Base-by-base conservation (phyloP, 2,888 invertebrate species). In the Drosophila robusta region DNA sequence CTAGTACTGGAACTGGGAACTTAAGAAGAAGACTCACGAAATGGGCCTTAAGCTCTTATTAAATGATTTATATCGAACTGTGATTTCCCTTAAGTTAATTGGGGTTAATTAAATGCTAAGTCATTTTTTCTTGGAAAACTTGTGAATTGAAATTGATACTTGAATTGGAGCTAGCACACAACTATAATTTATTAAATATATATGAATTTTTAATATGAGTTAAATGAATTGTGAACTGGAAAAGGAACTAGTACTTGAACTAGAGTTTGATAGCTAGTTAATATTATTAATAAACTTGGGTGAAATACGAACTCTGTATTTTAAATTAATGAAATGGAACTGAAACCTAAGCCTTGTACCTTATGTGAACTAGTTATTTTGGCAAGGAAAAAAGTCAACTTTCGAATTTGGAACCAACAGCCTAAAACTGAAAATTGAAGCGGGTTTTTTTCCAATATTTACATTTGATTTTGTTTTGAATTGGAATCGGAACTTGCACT, bases 321-420 rank as follows among this genome's bases (percentile, higher is more conserved):
- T 8, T 1, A 29, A 18, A 12, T 29, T 42, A 42, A 22, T 42
- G 22, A 58, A 52, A 16, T 58, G 51, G 34, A 55, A 55, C 45
- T 55, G 49, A 2, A 18, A 18, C 18, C n/a, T n/a, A n/a, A n/a
- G n/a, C n/a, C n/a, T 18, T 1, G 18, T 18, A 18, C 18, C 18
- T 18, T 1, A 18, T 18, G 1, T 18, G 18, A 18, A 18, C 18
- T 2, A 18, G 18, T 18, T 18, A 18, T 18, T 18, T 18, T 18
- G 18, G 18, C 18, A 18, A 18, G 18, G 18, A 2, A 18, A 18
- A 18, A 18, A 18, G 18, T n/a, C n/a, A n/a, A n/a, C n/a, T n/a
- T n/a, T n/a, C n/a, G n/a, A n/a, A n/a, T n/a, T n/a, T n/a, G 18
- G 18, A 18, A 18, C 18, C 1, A 18, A 18, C 18, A 18, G 18